These are phyloP conservation scores for Hafferia zeledoni DNA, from an alignment of 2,797 vertebrate species.

Conservation along the genomic window DNA sequence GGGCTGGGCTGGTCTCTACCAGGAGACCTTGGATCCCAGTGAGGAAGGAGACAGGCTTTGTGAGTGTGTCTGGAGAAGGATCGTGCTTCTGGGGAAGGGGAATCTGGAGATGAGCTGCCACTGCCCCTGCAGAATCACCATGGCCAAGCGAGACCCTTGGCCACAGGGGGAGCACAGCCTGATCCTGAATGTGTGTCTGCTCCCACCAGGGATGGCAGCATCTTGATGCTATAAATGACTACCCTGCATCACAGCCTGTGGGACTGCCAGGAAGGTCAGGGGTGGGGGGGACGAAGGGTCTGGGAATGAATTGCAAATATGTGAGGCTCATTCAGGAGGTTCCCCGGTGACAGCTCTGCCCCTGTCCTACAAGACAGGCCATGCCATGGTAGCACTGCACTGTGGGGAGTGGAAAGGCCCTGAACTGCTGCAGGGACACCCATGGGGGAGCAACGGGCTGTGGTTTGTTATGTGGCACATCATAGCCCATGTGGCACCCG, in stretches of 20 bases:
- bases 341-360: rapidly evolving
- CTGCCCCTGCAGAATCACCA: rapidly evolving
- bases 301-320: constrained; percentile 19
- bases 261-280: neutral
- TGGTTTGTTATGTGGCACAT: rapidly evolving
- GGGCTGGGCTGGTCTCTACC: neutral
- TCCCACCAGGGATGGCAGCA: rapidly evolving
- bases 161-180: neutral
- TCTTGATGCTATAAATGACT: neutral
- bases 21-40: neutral
- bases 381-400: rapidly evolving
- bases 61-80: neutral
- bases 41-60: neutral
- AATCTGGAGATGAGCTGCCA: neutral
- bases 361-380: neutral
- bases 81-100: neutral
- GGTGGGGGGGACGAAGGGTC: neutral
- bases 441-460: rapidly evolving
- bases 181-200: rapidly evolving
- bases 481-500: rapidly evolving
- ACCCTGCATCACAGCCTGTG: rapidly evolving
- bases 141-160: neutral
- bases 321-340: neutral
- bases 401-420: rapidly evolving
- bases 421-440: neutral